phyloP scores from a whole-genome alignment of 2,888 invertebrate species.

The Caenorhabditis sinica region DNA sequence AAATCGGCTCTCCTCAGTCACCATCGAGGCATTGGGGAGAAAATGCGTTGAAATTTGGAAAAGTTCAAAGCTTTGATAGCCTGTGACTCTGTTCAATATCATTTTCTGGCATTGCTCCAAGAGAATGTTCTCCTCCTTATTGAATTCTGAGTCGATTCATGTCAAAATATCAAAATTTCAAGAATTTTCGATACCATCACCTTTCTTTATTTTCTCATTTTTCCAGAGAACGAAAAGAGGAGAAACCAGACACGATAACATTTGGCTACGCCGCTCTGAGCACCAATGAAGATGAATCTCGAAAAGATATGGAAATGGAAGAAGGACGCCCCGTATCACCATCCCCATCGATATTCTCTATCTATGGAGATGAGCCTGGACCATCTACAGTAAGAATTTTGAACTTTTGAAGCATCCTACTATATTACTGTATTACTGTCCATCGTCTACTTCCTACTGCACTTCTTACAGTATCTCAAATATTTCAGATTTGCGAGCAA shows the following conservation, averaged over 20 bases:
- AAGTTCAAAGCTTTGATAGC: too few relatives aligned
- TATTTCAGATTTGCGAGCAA: constrained; percentile 69
- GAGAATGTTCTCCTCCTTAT: too few relatives aligned
- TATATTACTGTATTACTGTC: too few relatives aligned
- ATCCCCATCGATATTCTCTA: constrained; percentile 70
- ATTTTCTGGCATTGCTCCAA: too few relatives aligned
- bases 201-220: background rate
- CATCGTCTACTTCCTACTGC: too few relatives aligned
- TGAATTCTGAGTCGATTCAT: too few relatives aligned
- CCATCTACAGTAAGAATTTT: constrained; percentile 62
- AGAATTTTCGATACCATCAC: background rate
- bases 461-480: background rate
- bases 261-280: constrained; percentile 70
- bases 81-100: too few relatives aligned
- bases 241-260: constrained; percentile 46
- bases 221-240: constrained; percentile 66
- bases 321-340: constrained; percentile 61
- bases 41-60: too few relatives aligned
- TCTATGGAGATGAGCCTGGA: constrained; percentile 72
- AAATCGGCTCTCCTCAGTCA: too few relatives aligned
- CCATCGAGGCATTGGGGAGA: too few relatives aligned
- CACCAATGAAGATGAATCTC: constrained; percentile 57
- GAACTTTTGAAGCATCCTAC: too few relatives aligned
- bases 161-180: background rate
- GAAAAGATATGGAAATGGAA: constrained; percentile 51